phyloP scores from a whole-genome alignment of 2,113 vertebrate species.

The Onychostoma macrolepis region DNA sequence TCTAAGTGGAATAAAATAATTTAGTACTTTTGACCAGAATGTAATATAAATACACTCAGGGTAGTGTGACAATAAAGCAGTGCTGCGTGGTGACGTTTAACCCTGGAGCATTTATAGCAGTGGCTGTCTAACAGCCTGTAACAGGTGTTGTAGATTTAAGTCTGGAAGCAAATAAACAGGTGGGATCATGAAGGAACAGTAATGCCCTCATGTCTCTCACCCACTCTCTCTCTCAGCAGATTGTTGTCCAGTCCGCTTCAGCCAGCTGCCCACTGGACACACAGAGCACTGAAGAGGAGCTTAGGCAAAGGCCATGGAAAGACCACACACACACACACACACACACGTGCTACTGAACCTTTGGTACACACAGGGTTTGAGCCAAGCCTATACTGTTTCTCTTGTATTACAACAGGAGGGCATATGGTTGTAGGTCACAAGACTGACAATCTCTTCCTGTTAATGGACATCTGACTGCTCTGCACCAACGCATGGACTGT shows the following conservation, averaged over 20 bases:
- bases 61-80: slow-evolving; percentile 23
- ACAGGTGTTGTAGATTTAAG: slow-evolving; percentile 38
- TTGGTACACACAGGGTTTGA: not conserved
- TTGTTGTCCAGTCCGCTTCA: not conserved
- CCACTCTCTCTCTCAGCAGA: not conserved
- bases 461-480: not conserved
- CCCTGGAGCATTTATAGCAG: slow-evolving; percentile 1
- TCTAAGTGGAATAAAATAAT: not conserved
- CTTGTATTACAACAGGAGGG: not conserved
- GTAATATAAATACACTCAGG: not conserved
- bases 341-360: not conserved
- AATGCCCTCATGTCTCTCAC: slow-evolving; percentile 35
- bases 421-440: not conserved
- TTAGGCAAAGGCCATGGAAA: slow-evolving; percentile 8
- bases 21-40: not conserved
- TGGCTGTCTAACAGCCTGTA: not conserved
- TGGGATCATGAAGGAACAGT: slow-evolving; percentile 22
- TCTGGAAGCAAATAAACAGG: not conserved
- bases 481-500: not conserved
- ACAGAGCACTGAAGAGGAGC: not conserved
- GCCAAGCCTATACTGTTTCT: not conserved
- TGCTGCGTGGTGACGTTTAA: slow-evolving; percentile 13
- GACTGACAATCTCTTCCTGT: not conserved
- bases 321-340: not conserved
- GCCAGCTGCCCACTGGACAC: slow-evolving; percentile 10